Percentiles rank a stretch among this genome's conserved stretches.
These are phyloP conservation scores for Boleophthalmus pectinirostris DNA, from an alignment of 2,113 vertebrate species.

Conservation along the genomic window DNA sequence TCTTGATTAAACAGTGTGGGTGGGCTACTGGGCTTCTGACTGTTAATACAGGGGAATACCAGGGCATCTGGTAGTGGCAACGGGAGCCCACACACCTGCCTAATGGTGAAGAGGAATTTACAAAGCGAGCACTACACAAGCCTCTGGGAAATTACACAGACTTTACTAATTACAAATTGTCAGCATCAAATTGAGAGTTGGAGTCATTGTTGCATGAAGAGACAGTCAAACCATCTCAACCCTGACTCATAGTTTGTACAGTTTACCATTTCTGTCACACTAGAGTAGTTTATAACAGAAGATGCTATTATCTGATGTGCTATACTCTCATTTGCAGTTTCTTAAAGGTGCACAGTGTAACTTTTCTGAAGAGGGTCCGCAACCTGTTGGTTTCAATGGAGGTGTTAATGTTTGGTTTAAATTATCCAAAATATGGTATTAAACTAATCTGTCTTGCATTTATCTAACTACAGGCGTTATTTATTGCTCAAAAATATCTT, in stretches of 20 bases:
- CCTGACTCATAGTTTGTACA: conserved; percentile 20
- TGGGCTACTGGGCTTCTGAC: background rate
- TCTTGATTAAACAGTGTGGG: background rate
- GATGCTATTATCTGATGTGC: background rate
- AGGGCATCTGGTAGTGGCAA: background rate
- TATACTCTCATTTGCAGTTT: no score
- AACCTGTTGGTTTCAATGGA: background rate
- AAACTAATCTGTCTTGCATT: background rate
- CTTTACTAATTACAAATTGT: background rate
- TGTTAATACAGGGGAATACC: conserved; percentile 21
- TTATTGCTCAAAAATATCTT: no score
- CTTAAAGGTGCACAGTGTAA: background rate
- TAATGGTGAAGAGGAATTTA: conserved; percentile 3
- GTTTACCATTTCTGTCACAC: background rate
- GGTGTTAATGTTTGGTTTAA: background rate
- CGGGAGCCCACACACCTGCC: conserved; percentile 18
- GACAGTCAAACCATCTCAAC: background rate
- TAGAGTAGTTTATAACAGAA: background rate
- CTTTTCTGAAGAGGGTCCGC: background rate
- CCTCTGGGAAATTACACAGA: background rate
- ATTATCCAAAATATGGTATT: background rate
- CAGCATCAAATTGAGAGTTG: background rate
- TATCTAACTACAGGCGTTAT: no score
- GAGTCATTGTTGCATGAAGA: background rate
- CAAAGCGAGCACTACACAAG: background rate